Evolutionary conservation across 2,888 invertebrate species (phyloP).

Genomic region (Euplexia lucipara): DNA sequence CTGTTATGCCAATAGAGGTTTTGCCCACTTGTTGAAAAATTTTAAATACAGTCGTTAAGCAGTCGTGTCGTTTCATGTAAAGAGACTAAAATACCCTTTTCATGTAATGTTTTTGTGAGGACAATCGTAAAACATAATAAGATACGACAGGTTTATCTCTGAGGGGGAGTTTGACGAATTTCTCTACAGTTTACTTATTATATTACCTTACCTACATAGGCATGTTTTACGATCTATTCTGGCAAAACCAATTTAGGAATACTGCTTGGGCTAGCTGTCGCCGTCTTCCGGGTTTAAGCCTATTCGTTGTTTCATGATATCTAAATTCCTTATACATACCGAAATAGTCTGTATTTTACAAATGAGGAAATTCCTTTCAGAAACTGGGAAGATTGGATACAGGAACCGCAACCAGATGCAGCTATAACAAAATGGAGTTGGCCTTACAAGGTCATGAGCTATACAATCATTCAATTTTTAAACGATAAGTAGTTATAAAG

Average conservation of each 20-base stretch:
- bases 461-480: not conserved
- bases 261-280: constrained; percentile 7
- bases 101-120: constrained; percentile 67
- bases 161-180: constrained; percentile 51
- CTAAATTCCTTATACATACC: constrained; percentile 3
- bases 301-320: constrained; percentile 17
- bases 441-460: not conserved
- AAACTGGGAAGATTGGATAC: not conserved
- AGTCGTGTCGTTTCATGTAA: constrained; percentile 53
- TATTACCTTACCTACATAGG: constrained; percentile 22
- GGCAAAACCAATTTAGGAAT: constrained; percentile 37
- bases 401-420: not conserved
- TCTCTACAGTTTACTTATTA: constrained; percentile 46
- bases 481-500: not conserved
- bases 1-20: not conserved
- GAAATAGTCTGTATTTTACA: constrained; percentile 5
- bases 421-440: not conserved
- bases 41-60: constrained; percentile 9
- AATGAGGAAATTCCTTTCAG: constrained; percentile 4
- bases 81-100: constrained; percentile 57
- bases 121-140: constrained; percentile 73
- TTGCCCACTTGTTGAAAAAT: not conserved
- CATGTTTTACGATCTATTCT: constrained; percentile 39
- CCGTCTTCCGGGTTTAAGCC: constrained; percentile 19
- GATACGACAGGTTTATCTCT: constrained; percentile 61